phyloP scores from a whole-genome alignment of 1,140 invertebrate species.

The Hycleus phaleratus region DNA sequence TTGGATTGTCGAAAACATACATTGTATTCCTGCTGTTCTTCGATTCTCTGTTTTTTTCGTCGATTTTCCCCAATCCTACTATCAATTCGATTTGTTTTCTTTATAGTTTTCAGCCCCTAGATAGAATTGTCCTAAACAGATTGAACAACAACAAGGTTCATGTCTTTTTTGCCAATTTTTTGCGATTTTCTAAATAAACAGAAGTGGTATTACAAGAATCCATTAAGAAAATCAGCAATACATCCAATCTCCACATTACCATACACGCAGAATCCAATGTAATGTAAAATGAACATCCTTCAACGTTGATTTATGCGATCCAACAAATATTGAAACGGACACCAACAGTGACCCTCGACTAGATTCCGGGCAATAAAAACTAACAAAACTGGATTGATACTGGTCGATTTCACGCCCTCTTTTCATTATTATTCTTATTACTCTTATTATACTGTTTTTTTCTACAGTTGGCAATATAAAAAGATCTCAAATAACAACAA shows the following conservation, averaged over 20 bases:
- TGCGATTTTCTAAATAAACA: too few relatives aligned
- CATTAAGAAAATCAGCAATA: neutral
- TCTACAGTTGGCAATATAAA: neutral
- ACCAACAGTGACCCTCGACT: slow-evolving; percentile 8
- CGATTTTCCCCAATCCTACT: too few relatives aligned
- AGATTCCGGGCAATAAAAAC: slow-evolving; percentile 7
- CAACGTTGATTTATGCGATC: slow-evolving; percentile 4
- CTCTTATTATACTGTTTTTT: too few relatives aligned
- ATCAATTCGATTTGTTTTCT: too few relatives aligned
- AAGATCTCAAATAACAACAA: neutral
- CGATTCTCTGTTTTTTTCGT: too few relatives aligned
- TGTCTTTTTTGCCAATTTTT: too few relatives aligned
- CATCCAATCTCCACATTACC: slow-evolving; percentile 7
- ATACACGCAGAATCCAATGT: slow-evolving; percentile 8
- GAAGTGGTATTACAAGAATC: too few relatives aligned
- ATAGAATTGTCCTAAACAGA: too few relatives aligned
- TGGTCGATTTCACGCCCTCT: slow-evolving; percentile 13
- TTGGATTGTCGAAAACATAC: too few relatives aligned
- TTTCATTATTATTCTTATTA: neutral
- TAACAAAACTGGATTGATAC: slow-evolving; percentile 14
- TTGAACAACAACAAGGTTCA: too few relatives aligned
- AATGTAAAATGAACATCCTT: slow-evolving; percentile 13
- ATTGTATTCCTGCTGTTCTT: too few relatives aligned
- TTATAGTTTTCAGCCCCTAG: too few relatives aligned
- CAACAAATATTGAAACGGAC: slow-evolving; percentile 8